These are phyloP conservation scores for Papilio polyxenes DNA, from an alignment of 1,140 invertebrate species.

Conservation along the genomic window DNA sequence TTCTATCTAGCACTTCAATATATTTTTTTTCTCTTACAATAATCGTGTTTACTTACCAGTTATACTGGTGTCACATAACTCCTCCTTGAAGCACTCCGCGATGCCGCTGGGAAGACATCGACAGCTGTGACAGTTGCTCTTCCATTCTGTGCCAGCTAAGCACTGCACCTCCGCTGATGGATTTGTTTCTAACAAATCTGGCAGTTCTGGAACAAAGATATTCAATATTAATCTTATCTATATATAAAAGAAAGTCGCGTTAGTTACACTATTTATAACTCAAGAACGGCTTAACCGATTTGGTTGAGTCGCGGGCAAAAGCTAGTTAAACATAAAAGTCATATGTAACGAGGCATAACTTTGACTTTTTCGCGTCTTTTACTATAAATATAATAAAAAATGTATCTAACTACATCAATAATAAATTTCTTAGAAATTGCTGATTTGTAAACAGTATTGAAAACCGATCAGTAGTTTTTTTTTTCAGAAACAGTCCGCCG, in stretches of 20 bases:
- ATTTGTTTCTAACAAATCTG: constrained; percentile 3
- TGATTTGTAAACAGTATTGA: too few species aligned
- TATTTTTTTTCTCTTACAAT: background rate
- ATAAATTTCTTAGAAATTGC: too few species aligned
- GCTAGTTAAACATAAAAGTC: background rate
- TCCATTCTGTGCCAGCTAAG: constrained; percentile 54
- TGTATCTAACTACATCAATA: too few species aligned
- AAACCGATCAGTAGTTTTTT: too few species aligned
- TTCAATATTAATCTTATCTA: background rate
- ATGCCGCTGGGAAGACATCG: constrained; percentile 48
- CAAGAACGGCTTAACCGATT: too few species aligned
- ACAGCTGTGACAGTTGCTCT: constrained; percentile 58
- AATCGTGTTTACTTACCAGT: background rate
- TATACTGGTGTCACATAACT: constrained; percentile 41
- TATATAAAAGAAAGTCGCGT: too few species aligned
- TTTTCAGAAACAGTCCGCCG: too few species aligned
- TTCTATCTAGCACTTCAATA: background rate
- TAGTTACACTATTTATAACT: too few species aligned
- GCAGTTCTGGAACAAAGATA: constrained; percentile 29
- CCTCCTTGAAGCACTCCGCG: constrained; percentile 47
- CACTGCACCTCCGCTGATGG: constrained; percentile 45
- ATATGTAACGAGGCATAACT: background rate
- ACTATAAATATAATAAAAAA: background rate
- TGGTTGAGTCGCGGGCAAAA: too few species aligned
- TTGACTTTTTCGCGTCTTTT: background rate